A percentile compares a stretch with the other conserved stretches of the same genome.
Evolutionary conservation across 2,113 vertebrate species (phyloP).

Genomic region (Ursus arctos): DNA sequence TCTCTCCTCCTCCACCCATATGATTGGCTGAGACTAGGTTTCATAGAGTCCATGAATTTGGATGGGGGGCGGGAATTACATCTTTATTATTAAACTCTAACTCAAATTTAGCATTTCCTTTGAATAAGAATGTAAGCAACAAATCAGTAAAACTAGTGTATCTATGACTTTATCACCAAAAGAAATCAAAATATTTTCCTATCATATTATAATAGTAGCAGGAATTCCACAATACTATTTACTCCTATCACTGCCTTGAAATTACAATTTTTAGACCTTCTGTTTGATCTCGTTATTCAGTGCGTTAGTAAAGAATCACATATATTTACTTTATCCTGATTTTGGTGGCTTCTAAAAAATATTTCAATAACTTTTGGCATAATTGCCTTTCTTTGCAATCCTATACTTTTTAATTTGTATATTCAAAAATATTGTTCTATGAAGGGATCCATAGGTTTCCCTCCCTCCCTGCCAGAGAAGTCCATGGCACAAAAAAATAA

Average conservation of each 20-base stretch:
- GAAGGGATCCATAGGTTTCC: not conserved
- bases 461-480: not conserved
- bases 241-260: slow-evolving; percentile 2
- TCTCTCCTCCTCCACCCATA: not conserved
- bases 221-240: slow-evolving; percentile 8
- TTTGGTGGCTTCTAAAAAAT: not conserved
- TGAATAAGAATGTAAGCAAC: slow-evolving; percentile 8
- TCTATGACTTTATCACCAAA: not conserved
- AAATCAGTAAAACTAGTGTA: not conserved
- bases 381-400: slow-evolving; percentile 3
- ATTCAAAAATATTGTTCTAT: not conserved
- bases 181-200: not conserved
- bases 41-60: not conserved
- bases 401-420: not conserved
- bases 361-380: slow-evolving; percentile 7
- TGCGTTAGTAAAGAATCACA: not conserved
- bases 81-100: slow-evolving; percentile 40
- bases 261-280: not conserved
- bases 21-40: not conserved
- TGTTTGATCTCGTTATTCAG: slow-evolving; percentile 29
- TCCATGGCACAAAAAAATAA: not conserved
- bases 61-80: not conserved
- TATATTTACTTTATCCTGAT: not conserved
- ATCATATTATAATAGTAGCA: not conserved
- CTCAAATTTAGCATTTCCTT: slow-evolving; percentile 54